Base-by-base conservation (phyloP, 2,797 vertebrate genomes). In the Leptatherina wallacei region DNA sequence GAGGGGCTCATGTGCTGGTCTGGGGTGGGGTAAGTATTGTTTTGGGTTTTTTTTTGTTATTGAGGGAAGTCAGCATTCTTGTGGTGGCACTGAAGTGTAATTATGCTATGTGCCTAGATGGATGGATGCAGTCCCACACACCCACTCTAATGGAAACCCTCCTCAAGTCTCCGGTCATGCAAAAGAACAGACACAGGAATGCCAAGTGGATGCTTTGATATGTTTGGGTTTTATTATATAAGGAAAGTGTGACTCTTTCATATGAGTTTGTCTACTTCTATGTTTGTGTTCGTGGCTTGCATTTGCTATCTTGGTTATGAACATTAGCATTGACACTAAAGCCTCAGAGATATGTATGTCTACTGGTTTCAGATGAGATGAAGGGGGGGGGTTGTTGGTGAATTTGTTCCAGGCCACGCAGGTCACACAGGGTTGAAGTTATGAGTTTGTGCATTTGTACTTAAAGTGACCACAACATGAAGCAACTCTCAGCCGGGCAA, bases 11-110 rank as follows among this genome's bases (percentile, higher is more conserved):
- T 72, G 33, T 66, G 49, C 29, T 57, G 29, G 67, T 65, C 30
- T 79, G 54, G 66, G 76, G 71, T 60, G 64, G 84, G 72, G 64
- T 72, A 69, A 64, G 44, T 75, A 78, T 88, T 87, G 76, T 65
- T 69, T 64, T 11, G 0, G 7, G 7, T 30, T 8, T 65, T 36
- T 75, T 73, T 64, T 64, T 78, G 70, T 88, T 76, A 64, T 83
- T 82, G 67, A 66, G 77, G 71, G 75, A 83, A 80, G 67, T 47
- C 61, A 27, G 70, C 75, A 88, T 91, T 88, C 80, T 87, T 93
- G 89, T 79, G 89, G 90, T 35, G 61, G 64, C 61, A 84, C 47
- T 83, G 79, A 81, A 77, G 80, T 82, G 80, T 82, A 91, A 89
- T 93, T 85, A 90, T 74, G 74, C 77, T 56, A 75, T 77, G 71